A percentile compares a stretch with the other conserved stretches of the same genome.
Conservation (phyloP, 2,797 vertebrate genomes). For the Myoxocephalus aenaeus region DNA sequence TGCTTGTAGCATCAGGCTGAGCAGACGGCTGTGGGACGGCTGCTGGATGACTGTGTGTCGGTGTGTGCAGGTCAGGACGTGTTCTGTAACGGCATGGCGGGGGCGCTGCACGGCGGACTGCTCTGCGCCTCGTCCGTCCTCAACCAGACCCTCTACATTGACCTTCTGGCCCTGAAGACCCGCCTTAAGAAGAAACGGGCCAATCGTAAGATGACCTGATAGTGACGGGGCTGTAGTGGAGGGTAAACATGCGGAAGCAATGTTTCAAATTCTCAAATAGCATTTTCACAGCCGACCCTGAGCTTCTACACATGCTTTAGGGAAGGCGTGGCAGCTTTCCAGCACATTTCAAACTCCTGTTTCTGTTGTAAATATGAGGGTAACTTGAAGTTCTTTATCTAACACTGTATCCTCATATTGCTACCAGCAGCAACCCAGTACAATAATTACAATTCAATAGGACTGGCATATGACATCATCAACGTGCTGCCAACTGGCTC, state of each 20-base stretch:
- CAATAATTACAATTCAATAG: background rate
- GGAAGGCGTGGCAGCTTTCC: background rate
- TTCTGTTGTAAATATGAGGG: background rate
- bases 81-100: conserved; percentile 85
- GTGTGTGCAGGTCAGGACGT: conserved; percentile 82
- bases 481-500: background rate
- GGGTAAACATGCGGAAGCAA: background rate
- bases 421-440: background rate
- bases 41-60: conserved; percentile 15
- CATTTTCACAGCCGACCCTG: background rate
- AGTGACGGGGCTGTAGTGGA: background rate
- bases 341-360: background rate
- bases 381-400: background rate
- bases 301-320: background rate
- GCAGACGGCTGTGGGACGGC: too few relatives aligned
- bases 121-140: conserved; percentile 84
- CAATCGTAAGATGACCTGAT: conserved; percentile 23
- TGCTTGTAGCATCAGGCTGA: too few relatives aligned
- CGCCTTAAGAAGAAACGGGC: conserved; percentile 69
- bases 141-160: conserved; percentile 84
- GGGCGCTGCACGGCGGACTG: conserved; percentile 84
- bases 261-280: background rate
- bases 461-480: background rate
- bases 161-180: conserved; percentile 83
- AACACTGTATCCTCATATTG: background rate